Evolutionary conservation across 2,888 invertebrate species (phyloP).

Genomic region (Ypsolopha scabrella): DNA sequence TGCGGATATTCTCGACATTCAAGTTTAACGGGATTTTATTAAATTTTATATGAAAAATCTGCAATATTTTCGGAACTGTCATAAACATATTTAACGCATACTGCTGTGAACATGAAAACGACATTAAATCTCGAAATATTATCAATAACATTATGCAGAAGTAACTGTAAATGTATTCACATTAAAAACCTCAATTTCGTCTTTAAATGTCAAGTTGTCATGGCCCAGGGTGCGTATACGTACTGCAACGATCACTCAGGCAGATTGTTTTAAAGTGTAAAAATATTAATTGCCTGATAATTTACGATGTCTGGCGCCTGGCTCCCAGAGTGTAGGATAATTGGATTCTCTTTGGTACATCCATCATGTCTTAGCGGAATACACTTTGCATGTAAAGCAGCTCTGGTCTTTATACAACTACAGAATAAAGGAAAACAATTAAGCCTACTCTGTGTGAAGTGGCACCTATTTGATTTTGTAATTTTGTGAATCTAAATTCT

Average conservation of each 20-base stretch:
- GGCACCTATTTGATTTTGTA: too few species aligned
- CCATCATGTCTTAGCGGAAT: constrained; percentile 15
- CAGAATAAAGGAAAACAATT: too few species aligned
- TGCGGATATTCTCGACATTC: neutral
- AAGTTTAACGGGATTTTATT: too few species aligned
- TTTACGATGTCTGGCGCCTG: constrained; percentile 21
- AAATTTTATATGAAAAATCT: too few species aligned
- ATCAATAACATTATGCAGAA: too few species aligned
- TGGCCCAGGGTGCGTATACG: neutral
- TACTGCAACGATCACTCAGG: constrained; percentile 19
- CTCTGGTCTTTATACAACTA: too few species aligned
- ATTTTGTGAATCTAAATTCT: too few species aligned
- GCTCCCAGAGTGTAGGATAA: constrained; percentile 17
- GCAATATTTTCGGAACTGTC: too few species aligned
- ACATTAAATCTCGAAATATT: too few species aligned
- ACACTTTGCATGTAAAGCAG: constrained; percentile 8
- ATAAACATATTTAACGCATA: too few species aligned
- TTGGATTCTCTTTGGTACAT: constrained; percentile 20
- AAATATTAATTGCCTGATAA: constrained; percentile 40
- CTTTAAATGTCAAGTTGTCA: neutral
- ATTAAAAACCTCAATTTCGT: neutral
- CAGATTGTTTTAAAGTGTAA: constrained; percentile 35
- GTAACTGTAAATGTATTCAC: neutral
- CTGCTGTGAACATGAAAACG: too few species aligned
- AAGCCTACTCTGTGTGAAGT: too few species aligned